phyloP scores from a whole-genome alignment of 2,113 vertebrate genomes.

The Cavia aperea region DNA sequence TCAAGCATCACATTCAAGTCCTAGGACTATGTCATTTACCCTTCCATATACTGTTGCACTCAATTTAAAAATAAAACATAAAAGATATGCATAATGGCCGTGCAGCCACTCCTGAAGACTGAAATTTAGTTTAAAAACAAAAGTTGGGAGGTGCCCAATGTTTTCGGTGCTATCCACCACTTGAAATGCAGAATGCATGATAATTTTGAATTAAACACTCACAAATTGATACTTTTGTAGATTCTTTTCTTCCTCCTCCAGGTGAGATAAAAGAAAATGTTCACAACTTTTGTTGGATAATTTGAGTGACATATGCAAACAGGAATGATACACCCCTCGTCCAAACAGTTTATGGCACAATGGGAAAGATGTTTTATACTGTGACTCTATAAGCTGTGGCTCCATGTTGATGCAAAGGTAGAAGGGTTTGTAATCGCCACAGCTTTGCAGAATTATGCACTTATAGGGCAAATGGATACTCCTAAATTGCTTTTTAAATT shows the following conservation, averaged over 20 bases:
- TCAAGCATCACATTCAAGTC: slow-evolving; percentile 61
- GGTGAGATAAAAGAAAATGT: not conserved
- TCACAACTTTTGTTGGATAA: not conserved
- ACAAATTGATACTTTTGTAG: not conserved
- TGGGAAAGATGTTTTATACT: not conserved
- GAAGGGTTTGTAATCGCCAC: not conserved
- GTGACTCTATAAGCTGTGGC: not conserved
- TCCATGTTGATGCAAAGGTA: not conserved
- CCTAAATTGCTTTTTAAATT: slow-evolving; percentile 51
- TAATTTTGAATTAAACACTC: slow-evolving; percentile 37
- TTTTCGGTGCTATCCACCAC: not conserved
- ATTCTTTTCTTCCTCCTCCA: not conserved
- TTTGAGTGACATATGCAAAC: not conserved
- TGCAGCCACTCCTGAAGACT: slow-evolving; percentile 18
- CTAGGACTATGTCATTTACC: slow-evolving; percentile 58
- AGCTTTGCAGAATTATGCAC: slow-evolving; percentile 8
- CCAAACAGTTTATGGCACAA: not conserved
- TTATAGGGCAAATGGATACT: slow-evolving; percentile 17
- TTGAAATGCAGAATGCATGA: not conserved
- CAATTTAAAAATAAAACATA: slow-evolving; percentile 53
- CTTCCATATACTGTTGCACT: slow-evolving; percentile 37
- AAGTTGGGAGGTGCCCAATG: slow-evolving; percentile 16
- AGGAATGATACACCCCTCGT: not conserved
- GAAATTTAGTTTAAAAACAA: slow-evolving; percentile 42
- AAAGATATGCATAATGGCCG: slow-evolving; percentile 36